Percentiles rank a stretch among this genome's conserved stretches.
These are phyloP conservation scores for Rynchops niger DNA, from an alignment of 2,113 vertebrate species.

Conservation along the genomic window DNA sequence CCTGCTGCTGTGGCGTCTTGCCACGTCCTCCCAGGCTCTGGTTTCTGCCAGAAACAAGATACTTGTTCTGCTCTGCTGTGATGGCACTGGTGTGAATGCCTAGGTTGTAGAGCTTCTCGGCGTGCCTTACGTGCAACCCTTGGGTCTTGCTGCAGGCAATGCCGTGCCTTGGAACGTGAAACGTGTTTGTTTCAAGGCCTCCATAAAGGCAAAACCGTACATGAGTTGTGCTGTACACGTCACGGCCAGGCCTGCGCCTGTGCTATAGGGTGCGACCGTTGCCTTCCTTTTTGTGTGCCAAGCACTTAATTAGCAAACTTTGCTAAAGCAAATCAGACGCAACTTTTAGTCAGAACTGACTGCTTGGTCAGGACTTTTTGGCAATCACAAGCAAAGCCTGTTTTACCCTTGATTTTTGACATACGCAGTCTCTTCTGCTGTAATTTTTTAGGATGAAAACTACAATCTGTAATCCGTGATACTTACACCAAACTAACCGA, in stretches of 20 bases:
- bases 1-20: background rate
- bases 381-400: background rate
- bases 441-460: background rate
- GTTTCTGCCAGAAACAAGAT: background rate
- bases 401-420: background rate
- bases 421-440: background rate
- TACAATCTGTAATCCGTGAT: background rate
- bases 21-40: background rate
- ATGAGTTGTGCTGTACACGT: background rate
- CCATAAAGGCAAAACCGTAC: background rate
- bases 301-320: constrained; percentile 4
- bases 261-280: background rate
- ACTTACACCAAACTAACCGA: background rate
- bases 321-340: background rate
- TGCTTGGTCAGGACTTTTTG: background rate
- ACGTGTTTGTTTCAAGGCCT: background rate
- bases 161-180: background rate
- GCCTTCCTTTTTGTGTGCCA: constrained; percentile 46
- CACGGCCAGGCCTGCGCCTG: background rate
- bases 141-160: background rate
- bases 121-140: background rate
- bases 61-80: background rate
- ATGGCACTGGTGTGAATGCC: background rate
- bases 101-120: background rate
- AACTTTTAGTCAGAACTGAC: background rate